Percentiles rank a stretch among this genome's conserved stretches.
phyloP scores from a whole-genome alignment of 2,113 vertebrate species.

The Gymnorhina tibicen region DNA sequence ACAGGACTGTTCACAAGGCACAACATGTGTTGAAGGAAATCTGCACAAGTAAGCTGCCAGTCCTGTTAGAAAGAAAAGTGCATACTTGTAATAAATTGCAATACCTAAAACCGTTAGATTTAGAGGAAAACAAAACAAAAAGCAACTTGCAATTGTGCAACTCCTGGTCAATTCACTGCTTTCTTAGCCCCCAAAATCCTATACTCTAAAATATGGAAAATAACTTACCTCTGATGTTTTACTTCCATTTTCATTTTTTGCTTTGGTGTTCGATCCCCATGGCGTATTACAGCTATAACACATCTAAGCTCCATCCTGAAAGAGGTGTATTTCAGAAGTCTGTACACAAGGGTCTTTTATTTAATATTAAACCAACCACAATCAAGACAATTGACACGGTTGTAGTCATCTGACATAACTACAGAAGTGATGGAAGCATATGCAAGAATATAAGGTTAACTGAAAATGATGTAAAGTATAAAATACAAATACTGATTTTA shows the following conservation, averaged over 20 bases:
- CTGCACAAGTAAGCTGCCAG: background rate
- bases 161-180: background rate
- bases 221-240: conserved; percentile 78
- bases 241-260: conserved; percentile 89
- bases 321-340: background rate
- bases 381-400: background rate
- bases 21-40: background rate
- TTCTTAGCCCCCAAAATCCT: background rate
- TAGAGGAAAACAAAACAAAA: background rate
- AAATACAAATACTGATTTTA: conserved; percentile 34
- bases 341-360: background rate
- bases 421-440: conserved; percentile 14
- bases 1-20: background rate
- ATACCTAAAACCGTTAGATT: background rate
- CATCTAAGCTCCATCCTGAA: conserved; percentile 89
- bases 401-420: background rate
- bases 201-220: background rate
- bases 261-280: conserved; percentile 82
- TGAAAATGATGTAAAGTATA: conserved; percentile 7
- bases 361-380: background rate
- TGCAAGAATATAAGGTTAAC: conserved; percentile 37
- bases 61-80: background rate
- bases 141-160: background rate
- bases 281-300: conserved; percentile 83
- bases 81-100: background rate